Evolutionary conservation across 1,140 invertebrate species (phyloP), one percentile per base, ranked within the genome.

Genomic region (Amyelois transitella): DNA sequence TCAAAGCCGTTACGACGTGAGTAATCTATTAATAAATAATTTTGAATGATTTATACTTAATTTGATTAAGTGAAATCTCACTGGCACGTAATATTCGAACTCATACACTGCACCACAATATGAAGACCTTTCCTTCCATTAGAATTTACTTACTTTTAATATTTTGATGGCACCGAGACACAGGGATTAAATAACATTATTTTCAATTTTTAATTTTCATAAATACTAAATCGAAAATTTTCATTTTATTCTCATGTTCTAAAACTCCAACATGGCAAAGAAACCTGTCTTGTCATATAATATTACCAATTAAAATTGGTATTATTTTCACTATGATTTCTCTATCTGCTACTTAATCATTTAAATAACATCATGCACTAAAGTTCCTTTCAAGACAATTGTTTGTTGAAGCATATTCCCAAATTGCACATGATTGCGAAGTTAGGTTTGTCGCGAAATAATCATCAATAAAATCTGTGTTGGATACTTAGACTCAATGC

Each of bases 301-400:
- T 38, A n/a, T 14, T 38, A 38, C 4, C 17, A 38, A 38, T 14
- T 38, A 38, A 5, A n/a, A n/a, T n/a, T n/a, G 12, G 4, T 10
- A 32, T 38, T 12, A 10, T 21, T 48, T 48, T 12, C 38, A 32
- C 54, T 56, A 56, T 56, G 47, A 21, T 20, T 21, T 50, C 50
- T 56, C 52, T 59, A 44, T 52, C 6, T 25, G 49, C 56, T 66
- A 66, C 38, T 56, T 70, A 74, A 61, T 66, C 62, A 51, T 61
- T 60, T 63, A 75, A 74, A 71, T 74, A 71, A 72, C 75, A 73
- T 79, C 66, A 80, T 78, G 73, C 72, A 79, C 72, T 83, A 79
- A 57, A 65, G 51, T 61, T 59, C 32, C 68, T 72, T 72, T 53
- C 56, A 61, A 10, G 51, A 72, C 48, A 53, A 60, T 59, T 75